A percentile compares a stretch with the other conserved stretches of the same genome.
Conservation (phyloP, 2,113 vertebrate species). For the Dicaeum eximium region DNA sequence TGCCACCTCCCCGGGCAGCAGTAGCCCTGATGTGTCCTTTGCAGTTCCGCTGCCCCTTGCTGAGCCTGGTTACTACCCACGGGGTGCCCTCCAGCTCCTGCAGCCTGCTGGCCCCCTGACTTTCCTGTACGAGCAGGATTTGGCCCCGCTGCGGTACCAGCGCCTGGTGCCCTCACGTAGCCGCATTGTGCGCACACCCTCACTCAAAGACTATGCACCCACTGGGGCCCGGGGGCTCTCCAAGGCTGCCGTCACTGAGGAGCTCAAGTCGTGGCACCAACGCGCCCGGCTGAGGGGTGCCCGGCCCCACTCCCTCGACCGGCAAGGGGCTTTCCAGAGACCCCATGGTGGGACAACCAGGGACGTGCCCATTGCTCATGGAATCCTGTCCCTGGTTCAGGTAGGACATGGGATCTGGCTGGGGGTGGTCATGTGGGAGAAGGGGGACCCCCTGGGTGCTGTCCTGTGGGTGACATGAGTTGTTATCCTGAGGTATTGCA, state of each 20-base stretch:
- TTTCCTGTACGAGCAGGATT: slow-evolving; percentile 34
- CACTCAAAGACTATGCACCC: neutral
- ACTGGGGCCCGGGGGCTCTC: neutral
- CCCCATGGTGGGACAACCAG: neutral
- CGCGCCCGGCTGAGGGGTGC: neutral
- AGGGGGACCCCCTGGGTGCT: neutral
- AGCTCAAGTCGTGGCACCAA: slow-evolving; percentile 34
- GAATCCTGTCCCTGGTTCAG: neutral
- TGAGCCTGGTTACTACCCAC: neutral
- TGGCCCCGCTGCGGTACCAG: slow-evolving; percentile 36
- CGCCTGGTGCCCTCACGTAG: slow-evolving; percentile 38
- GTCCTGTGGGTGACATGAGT: neutral
- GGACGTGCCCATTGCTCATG: neutral
- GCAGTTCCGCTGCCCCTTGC: neutral
- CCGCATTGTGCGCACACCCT: slow-evolving; percentile 50
- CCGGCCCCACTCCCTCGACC: slow-evolving; percentile 26
- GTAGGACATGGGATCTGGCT: neutral
- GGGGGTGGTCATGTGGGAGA: neutral
- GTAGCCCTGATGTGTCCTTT: slow-evolving; percentile 5
- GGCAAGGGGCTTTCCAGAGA: neutral
- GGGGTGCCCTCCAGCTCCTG: neutral
- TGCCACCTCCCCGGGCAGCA: neutral
- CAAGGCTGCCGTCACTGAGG: neutral
- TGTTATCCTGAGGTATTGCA: neutral
- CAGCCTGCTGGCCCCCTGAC: neutral